Conservation (phyloP, 2,888 invertebrate species). For the Hoplodrina ambigua region DNA sequence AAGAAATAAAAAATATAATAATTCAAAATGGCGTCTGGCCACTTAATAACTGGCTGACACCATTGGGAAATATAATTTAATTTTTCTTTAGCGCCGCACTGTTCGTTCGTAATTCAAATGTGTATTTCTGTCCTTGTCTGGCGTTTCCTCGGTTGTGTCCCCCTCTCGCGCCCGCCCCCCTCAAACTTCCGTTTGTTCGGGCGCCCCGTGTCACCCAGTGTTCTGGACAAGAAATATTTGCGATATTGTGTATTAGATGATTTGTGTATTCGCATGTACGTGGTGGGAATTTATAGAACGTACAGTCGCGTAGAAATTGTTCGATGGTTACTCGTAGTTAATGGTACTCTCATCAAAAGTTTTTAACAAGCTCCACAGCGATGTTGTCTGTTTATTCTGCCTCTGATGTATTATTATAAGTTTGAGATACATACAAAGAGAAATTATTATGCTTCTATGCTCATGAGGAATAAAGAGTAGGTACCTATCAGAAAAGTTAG, state of each 20-base stretch:
- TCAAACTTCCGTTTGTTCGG: constrained; percentile 81
- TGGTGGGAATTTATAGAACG: constrained; percentile 80
- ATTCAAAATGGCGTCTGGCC: constrained; percentile 91
- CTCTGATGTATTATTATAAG: constrained; percentile 52
- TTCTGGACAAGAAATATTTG: constrained; percentile 89
- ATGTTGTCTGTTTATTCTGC: constrained; percentile 51
- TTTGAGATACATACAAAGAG: constrained; percentile 43
- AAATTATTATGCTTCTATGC: constrained; percentile 30
- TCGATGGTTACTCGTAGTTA: constrained; percentile 58
- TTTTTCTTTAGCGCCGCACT: constrained; percentile 84
- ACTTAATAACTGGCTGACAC: constrained; percentile 91
- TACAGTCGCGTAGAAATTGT: constrained; percentile 68
- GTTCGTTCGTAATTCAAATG: constrained; percentile 67
- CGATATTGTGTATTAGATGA: constrained; percentile 88
- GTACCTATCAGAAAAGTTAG: not conserved
- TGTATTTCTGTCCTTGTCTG: constrained; percentile 75
- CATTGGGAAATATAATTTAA: constrained; percentile 91
- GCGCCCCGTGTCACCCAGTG: constrained; percentile 84
- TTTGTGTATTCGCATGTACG: constrained; percentile 85
- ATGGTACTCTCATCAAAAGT: constrained; percentile 64
- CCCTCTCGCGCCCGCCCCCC: constrained; percentile 70
- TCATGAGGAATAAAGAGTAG: constrained; percentile 14
- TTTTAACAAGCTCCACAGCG: constrained; percentile 62
- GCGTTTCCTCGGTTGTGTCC: constrained; percentile 78
- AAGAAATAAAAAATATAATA: constrained; percentile 89